Base-by-base conservation (phyloP, 2,113 vertebrate species). In the Oncorhynchus keta region DNA sequence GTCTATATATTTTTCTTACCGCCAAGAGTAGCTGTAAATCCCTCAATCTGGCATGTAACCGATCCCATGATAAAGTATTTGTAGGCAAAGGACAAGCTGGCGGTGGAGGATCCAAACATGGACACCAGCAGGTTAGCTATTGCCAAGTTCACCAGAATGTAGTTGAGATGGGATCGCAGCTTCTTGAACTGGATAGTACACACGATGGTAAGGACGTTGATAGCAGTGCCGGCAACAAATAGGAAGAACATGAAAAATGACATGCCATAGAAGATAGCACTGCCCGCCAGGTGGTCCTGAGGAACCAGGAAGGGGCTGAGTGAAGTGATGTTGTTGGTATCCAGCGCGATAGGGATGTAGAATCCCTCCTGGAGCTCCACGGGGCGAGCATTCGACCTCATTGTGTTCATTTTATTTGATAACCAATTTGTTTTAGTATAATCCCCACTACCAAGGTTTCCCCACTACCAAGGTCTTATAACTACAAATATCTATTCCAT, bases 101-200 rank as follows among this genome's bases (percentile, higher is more conserved):
- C 89, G 7, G 92, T 89, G 82, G 89, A 92, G 73, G 92, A 94
- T 39, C 93, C 94, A 2, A 91, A 55, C 18, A 71, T 61, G 62
- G 93, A 64, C 1, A 95, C 93, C 0, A 94, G 18, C n/a, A 95
- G 89, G 86, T 95, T 94, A 18, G 94, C 76, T 18, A 92, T 32
- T 0, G 93, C 90, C 88, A 95, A 32, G 89, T 95, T 95, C 32
- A 95, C 92, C 81, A 95, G 87, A 89, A 95, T 94, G 92, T 94
- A 94, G 92, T 94, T 95, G 64, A 95, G 93, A 74, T 93, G 93
- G 16, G 93, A 94, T 3, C 92, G 84, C 1, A 95, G 90, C 85
- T 95, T 95, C 91, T 93, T 94, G 84, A 90, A 93, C 68, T 91
- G 81, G 77, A 79, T 61, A 13, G 93, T 93, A 81, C 93, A 93